These are phyloP conservation scores for Phalacrocorax aristotelis DNA, from an alignment of 2,113 vertebrate species.

Conservation along the genomic window DNA sequence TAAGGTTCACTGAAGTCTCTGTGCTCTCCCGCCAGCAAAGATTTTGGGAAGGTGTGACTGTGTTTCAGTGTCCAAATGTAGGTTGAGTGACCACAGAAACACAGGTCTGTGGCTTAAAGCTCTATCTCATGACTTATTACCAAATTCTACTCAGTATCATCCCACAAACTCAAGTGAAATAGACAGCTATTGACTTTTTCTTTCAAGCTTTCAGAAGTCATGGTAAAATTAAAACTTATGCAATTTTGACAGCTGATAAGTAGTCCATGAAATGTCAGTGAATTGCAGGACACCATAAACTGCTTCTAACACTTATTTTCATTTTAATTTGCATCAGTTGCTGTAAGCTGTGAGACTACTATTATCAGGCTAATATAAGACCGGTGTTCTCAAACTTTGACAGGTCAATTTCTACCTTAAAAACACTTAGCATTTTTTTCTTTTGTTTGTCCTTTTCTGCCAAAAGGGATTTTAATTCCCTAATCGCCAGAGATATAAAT, in stretches of 20 bases:
- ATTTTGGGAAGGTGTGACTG: not conserved
- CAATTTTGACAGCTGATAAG: not conserved
- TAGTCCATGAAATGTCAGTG: not conserved
- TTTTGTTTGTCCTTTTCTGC: not conserved
- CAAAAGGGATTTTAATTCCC: not conserved
- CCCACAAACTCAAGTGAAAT: not conserved
- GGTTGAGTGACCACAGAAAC: not conserved
- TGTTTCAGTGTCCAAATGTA: not conserved
- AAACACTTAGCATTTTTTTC: not conserved
- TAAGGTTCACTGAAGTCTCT: not conserved
- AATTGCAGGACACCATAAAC: not conserved
- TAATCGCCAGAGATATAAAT: not conserved
- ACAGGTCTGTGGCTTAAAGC: not conserved
- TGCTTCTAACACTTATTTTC: not conserved
- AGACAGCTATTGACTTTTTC: not conserved
- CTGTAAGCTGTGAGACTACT: not conserved
- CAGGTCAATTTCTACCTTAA: not conserved
- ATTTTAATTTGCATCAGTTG: not conserved
- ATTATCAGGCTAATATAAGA: not conserved
- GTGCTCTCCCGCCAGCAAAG: not conserved
- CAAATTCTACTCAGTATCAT: not conserved
- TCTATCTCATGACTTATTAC: not conserved
- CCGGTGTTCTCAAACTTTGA: not conserved
- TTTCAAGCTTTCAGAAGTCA: not conserved
- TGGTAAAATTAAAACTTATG: not conserved